phyloP scores from a whole-genome alignment of 2,113 vertebrate species.

The Lates calcarifer region DNA sequence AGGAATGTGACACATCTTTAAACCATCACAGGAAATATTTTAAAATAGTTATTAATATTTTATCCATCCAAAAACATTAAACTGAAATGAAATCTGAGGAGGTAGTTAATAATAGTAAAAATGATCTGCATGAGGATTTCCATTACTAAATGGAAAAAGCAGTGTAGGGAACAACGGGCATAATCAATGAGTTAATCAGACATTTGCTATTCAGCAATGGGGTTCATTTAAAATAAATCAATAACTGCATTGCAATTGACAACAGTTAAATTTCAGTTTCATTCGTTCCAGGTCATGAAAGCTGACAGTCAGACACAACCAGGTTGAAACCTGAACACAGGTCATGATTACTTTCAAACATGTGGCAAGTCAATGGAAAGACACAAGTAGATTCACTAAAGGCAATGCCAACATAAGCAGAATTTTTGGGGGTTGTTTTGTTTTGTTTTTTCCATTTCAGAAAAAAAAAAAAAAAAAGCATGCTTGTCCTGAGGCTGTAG shows the following conservation, averaged over 20 bases:
- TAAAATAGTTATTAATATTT: background rate
- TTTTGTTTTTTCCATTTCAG: background rate
- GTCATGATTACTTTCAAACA: background rate
- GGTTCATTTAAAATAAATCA: background rate
- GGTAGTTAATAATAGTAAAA: background rate
- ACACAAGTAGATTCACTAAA: background rate
- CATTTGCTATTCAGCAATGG: background rate
- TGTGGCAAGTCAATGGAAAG: background rate
- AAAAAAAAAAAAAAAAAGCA: background rate
- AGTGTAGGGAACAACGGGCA: background rate
- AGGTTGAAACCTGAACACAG: background rate
- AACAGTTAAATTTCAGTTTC: constrained; percentile 18
- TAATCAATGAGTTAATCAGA: background rate
- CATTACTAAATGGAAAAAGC: background rate
- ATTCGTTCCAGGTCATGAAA: constrained; percentile 43
- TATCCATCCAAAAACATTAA: background rate
- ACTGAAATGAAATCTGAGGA: background rate
- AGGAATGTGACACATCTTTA: background rate
- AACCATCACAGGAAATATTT: constrained; percentile 6
- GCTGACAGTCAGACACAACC: no score
- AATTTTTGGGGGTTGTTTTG: no score
- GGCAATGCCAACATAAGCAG: background rate
- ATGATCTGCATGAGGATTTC: background rate
- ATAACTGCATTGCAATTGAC: no score
- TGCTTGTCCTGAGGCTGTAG: background rate